These are phyloP conservation scores for Sarcophilus harrisii DNA, from an alignment of 2,797 vertebrate genomes.

Conservation along the genomic window DNA sequence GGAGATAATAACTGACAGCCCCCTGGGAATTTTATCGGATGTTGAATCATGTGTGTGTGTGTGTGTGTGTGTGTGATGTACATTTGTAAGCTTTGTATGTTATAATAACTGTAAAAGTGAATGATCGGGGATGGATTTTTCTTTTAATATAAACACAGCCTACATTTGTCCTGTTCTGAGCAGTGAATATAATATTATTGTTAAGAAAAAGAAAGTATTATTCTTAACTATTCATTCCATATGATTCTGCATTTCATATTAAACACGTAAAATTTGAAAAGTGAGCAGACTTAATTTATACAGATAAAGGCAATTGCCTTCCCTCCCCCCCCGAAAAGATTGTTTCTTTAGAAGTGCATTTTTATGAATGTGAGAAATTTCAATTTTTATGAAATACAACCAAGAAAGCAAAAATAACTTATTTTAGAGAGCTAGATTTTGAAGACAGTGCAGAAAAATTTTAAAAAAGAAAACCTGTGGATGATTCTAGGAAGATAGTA, in stretches of 20 bases:
- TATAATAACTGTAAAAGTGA: slow-evolving; percentile 79
- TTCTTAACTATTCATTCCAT: slow-evolving; percentile 68
- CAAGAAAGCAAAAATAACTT: slow-evolving; percentile 68
- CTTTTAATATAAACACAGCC: slow-evolving; percentile 38
- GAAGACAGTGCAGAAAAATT: slow-evolving; percentile 59
- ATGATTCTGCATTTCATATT: slow-evolving; percentile 70
- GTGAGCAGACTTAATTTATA: slow-evolving; percentile 61
- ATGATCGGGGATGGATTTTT: slow-evolving; percentile 65
- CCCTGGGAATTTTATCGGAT: slow-evolving; percentile 83
- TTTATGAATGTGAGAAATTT: slow-evolving; percentile 75
- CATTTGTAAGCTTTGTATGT: slow-evolving; percentile 81
- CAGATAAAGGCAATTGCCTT: slow-evolving; percentile 68
- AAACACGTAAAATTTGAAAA: slow-evolving; percentile 73
- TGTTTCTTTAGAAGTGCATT: slow-evolving; percentile 66
- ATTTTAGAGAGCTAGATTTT: slow-evolving; percentile 65
- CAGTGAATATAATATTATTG: slow-evolving; percentile 74
- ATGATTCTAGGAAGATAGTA: no score
- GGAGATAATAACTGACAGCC: slow-evolving; percentile 86
- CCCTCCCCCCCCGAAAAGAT: slow-evolving; percentile 66
- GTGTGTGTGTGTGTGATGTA: background rate
- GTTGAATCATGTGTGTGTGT: slow-evolving; percentile 62
- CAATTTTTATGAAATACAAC: slow-evolving; percentile 68
- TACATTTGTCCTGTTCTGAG: slow-evolving; percentile 67
- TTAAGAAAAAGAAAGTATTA: slow-evolving; percentile 71
- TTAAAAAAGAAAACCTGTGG: slow-evolving; percentile 63